A percentile compares a stretch with the other conserved stretches of the same genome.
phyloP scores from a whole-genome alignment of 1,140 invertebrate genomes.

The Akabosia matsudoensis region DNA sequence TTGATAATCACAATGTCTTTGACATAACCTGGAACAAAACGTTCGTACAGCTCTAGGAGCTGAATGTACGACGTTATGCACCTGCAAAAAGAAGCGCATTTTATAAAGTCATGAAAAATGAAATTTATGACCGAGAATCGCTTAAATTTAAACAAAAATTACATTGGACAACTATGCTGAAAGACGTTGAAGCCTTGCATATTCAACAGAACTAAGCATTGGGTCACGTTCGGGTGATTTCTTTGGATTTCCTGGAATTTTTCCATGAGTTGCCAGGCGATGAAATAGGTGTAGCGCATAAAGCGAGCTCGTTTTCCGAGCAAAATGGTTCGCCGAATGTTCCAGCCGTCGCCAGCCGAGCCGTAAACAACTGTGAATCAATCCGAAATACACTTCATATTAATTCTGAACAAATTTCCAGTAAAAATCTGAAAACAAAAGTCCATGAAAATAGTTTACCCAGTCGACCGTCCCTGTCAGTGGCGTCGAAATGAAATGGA shows the following conservation, averaged over 20 bases:
- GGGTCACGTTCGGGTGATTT: background rate
- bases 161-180: background rate
- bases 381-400: too few species aligned
- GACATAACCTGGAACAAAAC: background rate
- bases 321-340: conserved; percentile 2
- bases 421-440: conserved; percentile 5
- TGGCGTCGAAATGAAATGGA: background rate
- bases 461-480: background rate
- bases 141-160: background rate
- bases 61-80: background rate
- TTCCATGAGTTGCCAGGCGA: background rate
- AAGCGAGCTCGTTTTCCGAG: background rate
- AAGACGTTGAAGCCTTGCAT: background rate
- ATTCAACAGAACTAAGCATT: background rate
- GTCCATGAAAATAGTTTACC: background rate
- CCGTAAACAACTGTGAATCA: background rate
- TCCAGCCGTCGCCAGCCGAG: background rate
- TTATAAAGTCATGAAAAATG: background rate
- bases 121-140: background rate
- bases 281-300: background rate
- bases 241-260: background rate
- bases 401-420: background rate
- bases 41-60: background rate
- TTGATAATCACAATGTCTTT: background rate
- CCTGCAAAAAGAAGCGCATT: background rate